phyloP scores from a whole-genome alignment of 2,113 vertebrate genomes.

The Narcine bancroftii region DNA sequence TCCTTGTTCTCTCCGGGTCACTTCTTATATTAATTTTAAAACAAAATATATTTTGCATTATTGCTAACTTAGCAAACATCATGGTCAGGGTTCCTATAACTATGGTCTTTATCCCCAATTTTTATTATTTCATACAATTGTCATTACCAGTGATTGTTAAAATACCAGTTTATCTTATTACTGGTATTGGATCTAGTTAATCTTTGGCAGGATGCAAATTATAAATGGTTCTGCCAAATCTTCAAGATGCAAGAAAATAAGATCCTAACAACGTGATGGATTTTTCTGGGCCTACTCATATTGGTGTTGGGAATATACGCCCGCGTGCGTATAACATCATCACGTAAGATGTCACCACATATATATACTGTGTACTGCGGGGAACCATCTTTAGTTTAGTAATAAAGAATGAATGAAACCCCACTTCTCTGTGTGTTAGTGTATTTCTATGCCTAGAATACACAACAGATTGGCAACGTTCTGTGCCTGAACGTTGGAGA shows the following conservation, averaged over 20 bases:
- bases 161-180: neutral
- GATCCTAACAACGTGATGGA: neutral
- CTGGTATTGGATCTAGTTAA: neutral
- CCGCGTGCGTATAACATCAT: too few species aligned
- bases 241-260: neutral
- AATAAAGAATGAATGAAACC: too few species aligned
- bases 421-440: too few species aligned
- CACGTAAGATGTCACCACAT: too few species aligned
- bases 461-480: too few species aligned
- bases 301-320: too few species aligned
- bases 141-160: too few species aligned
- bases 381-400: too few species aligned
- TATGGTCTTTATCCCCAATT: too few species aligned
- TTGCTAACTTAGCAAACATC: neutral
- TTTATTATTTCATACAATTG: neutral
- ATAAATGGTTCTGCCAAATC: neutral
- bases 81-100: neutral
- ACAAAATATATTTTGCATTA: neutral
- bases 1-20: neutral
- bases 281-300: neutral
- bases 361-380: too few species aligned
- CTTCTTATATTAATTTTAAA: neutral
- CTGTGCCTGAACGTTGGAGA: too few species aligned
- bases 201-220: neutral
- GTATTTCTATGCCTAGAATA: too few species aligned